Evolutionary conservation across 2,113 vertebrate genomes (phyloP).

Genomic region (Rallus limicola): DNA sequence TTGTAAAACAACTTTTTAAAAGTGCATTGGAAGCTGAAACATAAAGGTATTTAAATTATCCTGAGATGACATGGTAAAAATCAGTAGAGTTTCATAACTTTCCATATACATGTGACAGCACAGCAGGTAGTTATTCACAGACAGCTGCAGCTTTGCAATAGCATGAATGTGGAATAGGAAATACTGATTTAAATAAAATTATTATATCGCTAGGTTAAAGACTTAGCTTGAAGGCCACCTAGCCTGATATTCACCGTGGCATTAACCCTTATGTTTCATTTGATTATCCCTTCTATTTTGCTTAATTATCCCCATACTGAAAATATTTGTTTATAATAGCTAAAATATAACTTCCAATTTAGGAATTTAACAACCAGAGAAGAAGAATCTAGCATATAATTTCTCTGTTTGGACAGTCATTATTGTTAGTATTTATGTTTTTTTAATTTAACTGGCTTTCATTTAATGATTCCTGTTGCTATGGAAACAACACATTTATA

Average conservation of each 20-base stretch:
- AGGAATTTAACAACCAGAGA: background rate
- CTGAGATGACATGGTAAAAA: background rate
- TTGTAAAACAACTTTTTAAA: background rate
- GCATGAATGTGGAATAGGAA: background rate
- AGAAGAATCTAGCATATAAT: background rate
- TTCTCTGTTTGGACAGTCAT: background rate
- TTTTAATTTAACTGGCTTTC: background rate
- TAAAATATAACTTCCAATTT: background rate
- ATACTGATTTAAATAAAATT: background rate
- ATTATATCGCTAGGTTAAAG: background rate
- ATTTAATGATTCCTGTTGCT: background rate
- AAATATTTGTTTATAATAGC: background rate
- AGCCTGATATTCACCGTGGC: background rate
- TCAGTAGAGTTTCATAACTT: background rate
- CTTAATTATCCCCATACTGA: background rate
- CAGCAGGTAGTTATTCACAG: background rate
- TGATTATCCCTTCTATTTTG: background rate
- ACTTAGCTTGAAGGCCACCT: background rate
- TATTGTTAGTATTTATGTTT: background rate
- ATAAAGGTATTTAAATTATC: background rate
- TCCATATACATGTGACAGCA: background rate
- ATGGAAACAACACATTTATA: background rate
- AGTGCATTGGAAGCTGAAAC: background rate
- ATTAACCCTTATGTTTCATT: background rate
- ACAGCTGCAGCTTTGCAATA: background rate